A percentile compares a stretch with the other conserved stretches of the same genome.
These are phyloP conservation scores for Plebejus melissa DNA, from an alignment of 2,888 invertebrate genomes.

Conservation along the genomic window DNA sequence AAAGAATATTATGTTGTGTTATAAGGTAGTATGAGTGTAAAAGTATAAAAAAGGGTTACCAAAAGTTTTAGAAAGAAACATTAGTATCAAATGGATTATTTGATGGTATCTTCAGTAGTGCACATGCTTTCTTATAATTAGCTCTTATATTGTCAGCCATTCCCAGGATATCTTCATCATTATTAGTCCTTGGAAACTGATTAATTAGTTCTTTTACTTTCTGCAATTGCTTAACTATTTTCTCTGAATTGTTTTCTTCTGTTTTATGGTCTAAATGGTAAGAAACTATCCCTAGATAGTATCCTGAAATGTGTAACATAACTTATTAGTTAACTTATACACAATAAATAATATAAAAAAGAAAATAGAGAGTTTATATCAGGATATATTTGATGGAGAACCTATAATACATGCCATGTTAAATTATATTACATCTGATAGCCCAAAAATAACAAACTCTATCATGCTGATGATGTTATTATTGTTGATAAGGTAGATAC, in stretches of 20 bases:
- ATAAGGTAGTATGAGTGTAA: too few species aligned
- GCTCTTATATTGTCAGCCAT: slow-evolving; percentile 81
- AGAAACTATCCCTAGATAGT: slow-evolving; percentile 81
- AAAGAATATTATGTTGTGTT: too few species aligned
- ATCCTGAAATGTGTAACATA: slow-evolving; percentile 67
- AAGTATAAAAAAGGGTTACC: slow-evolving; percentile 37
- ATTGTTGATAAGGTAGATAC: too few species aligned
- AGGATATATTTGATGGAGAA: too few species aligned
- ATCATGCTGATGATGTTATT: too few species aligned
- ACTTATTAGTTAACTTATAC: background rate
- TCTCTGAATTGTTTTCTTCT: slow-evolving; percentile 66
- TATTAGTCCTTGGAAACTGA: slow-evolving; percentile 82
- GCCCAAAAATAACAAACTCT: too few species aligned
- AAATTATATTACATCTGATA: too few species aligned
- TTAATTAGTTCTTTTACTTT: slow-evolving; percentile 80
- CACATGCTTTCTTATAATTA: slow-evolving; percentile 84
- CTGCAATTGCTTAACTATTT: slow-evolving; percentile 72
- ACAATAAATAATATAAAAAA: background rate
- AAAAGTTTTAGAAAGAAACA: slow-evolving; percentile 76
- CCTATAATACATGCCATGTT: too few species aligned
- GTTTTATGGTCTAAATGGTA: slow-evolving; percentile 60
- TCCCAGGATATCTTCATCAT: slow-evolving; percentile 81
- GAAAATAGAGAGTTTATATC: too few species aligned
- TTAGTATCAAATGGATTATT: slow-evolving; percentile 76
- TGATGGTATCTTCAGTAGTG: slow-evolving; percentile 81